Evolutionary conservation across 2,113 vertebrate species (phyloP).

Genomic region (Ranitomeya imitator): DNA sequence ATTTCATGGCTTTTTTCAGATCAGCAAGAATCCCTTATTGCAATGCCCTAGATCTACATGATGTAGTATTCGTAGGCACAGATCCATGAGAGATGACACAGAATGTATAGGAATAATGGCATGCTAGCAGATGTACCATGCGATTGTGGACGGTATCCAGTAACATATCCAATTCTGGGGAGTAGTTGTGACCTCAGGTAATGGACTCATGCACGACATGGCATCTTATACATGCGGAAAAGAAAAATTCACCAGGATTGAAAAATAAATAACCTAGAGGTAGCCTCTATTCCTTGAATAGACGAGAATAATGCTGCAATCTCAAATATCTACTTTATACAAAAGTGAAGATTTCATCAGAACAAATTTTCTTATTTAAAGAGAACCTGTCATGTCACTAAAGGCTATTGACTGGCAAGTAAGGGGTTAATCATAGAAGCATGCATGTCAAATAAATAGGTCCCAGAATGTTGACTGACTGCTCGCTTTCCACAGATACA

Average conservation of each 20-base stretch:
- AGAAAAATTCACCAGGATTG: background rate
- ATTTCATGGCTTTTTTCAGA: slow-evolving; percentile 40
- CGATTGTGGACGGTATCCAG: background rate
- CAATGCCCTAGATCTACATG: background rate
- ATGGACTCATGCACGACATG: background rate
- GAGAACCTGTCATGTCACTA: too few relatives aligned
- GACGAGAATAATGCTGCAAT: background rate
- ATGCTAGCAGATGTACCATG: slow-evolving; percentile 27
- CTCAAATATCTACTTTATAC: background rate
- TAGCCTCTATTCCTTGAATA: too few relatives aligned
- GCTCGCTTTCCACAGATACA: too few relatives aligned
- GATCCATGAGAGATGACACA: background rate
- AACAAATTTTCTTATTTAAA: background rate
- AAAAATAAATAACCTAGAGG: background rate
- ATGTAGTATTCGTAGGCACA: background rate
- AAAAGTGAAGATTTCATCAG: background rate
- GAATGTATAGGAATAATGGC: slow-evolving; percentile 11
- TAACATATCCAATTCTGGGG: background rate
- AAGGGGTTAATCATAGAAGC: too few relatives aligned
- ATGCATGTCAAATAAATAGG: too few relatives aligned
- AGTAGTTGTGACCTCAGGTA: background rate
- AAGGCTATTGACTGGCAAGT: too few relatives aligned
- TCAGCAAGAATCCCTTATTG: slow-evolving; percentile 18
- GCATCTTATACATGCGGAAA: background rate
- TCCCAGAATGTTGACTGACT: too few relatives aligned